Conservation (phyloP, 1,140 invertebrate genomes). For the Euura lappo region DNA sequence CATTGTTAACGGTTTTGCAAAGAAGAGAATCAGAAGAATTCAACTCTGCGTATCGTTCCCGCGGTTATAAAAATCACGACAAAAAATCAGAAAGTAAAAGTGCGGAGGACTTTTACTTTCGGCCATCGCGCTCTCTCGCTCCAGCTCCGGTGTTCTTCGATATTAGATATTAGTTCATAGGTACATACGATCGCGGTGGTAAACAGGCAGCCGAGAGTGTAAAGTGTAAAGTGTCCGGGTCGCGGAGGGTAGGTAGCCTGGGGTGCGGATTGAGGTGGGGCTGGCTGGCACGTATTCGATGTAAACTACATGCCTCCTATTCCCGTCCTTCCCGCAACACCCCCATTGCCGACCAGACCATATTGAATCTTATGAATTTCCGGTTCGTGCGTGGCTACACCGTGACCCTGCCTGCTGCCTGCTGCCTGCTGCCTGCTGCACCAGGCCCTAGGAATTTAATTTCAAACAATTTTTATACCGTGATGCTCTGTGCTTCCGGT, state of each 20-base stretch:
- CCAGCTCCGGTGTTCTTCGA: constrained; percentile 21
- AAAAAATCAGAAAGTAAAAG: too few relatives aligned
- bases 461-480: constrained; percentile 2
- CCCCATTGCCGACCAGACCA: constrained; percentile 4
- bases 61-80: too few relatives aligned
- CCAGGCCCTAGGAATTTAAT: background rate
- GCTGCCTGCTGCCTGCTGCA: background rate
- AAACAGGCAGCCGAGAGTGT: constrained; percentile 27
- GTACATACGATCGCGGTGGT: constrained; percentile 28
- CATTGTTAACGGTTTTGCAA: too few relatives aligned
- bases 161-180: constrained; percentile 41
- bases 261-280: constrained; percentile 23
- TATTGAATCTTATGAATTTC: constrained; percentile 13
- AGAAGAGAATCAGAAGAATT: too few relatives aligned
- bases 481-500: too few relatives aligned
- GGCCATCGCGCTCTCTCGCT: background rate
- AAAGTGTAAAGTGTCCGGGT: constrained; percentile 15
- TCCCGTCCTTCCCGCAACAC: background rate
- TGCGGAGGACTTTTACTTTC: background rate
- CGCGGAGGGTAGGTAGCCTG: constrained; percentile 26
- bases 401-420: constrained; percentile 12
- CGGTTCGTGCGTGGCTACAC: constrained; percentile 7
- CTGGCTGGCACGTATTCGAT: constrained; percentile 45
- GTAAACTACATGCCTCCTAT: constrained; percentile 42
- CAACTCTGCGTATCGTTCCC: too few relatives aligned